Evolutionary conservation across 2,113 vertebrate species (phyloP), one percentile per base, ranked within the genome.

Genomic region (Gyps fulvus): DNA sequence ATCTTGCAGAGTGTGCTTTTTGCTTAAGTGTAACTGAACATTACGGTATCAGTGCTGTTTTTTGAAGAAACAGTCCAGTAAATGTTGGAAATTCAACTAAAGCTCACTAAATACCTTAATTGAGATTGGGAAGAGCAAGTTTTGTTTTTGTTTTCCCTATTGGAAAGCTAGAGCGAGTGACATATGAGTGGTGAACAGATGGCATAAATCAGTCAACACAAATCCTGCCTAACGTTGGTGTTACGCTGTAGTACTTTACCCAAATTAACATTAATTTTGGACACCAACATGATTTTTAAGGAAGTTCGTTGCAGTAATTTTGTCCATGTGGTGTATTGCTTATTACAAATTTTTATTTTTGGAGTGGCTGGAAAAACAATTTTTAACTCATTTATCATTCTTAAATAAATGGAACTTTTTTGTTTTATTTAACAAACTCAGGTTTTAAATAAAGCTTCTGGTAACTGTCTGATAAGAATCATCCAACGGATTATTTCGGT

Each of bases 131-230:
- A 82, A 89, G 70, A 87, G 19, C 65, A 80, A 72, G 47, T 93
- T 97, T 91, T 76, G 73, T 1, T 57, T 95, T 85, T 95, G 80
- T 96, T 97, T 95, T 82, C 73, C 58, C 17, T 52, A 0, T 83
- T 45, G 94, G 34, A 87, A 96, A 93, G 62, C 66, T 65, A 57
- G 73, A 94, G 93, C 90, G 91, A 87, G 57, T 76, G 92, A 87
- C 40, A 93, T 89, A 73, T 19, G 32, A 91, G 73, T 95, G 0
- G 25, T 4, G 81, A 97, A 89, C 97, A 96, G 91, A 95, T 92
- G 95, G 95, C 89, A 77, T 87, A 85, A 93, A 85, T 94, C 95
- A 95, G 80, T 92, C 86, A 79, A 72, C 89, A 82, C 43, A 94
- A 96, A 91, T 89, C 83, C 83, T 93, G 91, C 83, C 61, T 74